phyloP scores from a whole-genome alignment of 1,140 invertebrate genomes.

The Aphidius gifuensis region DNA sequence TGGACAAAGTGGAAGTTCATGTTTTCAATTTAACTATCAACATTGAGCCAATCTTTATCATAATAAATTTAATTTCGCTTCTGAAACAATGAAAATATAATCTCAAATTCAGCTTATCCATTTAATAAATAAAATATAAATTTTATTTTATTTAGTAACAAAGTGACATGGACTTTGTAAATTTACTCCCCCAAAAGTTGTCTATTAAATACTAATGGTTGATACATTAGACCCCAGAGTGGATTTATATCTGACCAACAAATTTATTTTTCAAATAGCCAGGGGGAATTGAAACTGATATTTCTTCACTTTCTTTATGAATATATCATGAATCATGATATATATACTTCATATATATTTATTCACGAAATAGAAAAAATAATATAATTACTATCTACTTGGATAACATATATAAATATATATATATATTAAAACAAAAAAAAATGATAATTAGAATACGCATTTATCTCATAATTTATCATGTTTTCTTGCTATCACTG shows the following conservation, averaged over 20 bases:
- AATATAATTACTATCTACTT: too few species aligned
- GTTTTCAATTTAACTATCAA: slow-evolving; percentile 52
- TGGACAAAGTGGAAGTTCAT: slow-evolving; percentile 52
- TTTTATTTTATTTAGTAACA: background rate
- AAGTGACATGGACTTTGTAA: too few species aligned
- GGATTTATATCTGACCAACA: slow-evolving; percentile 47
- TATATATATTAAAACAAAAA: background rate
- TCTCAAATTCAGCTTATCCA: too few species aligned
- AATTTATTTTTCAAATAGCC: slow-evolving; percentile 40
- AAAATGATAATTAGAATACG: background rate
- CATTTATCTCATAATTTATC: slow-evolving; percentile 13
- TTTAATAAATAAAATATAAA: background rate
- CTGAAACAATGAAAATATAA: background rate
- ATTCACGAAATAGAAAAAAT: too few species aligned
- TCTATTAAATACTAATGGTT: slow-evolving; percentile 46
- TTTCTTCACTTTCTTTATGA: background rate
- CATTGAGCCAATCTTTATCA: slow-evolving; percentile 54
- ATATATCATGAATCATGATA: slow-evolving; percentile 2
- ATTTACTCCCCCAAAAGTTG: slow-evolving; percentile 22
- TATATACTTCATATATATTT: background rate
- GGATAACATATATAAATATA: too few species aligned
- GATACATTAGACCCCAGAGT: slow-evolving; percentile 47
- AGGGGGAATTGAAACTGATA: background rate
- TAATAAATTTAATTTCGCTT: background rate
- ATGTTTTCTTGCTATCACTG: slow-evolving; percentile 14